Conservation (phyloP, 2,113 vertebrate genomes). For the Pipa parva region DNA sequence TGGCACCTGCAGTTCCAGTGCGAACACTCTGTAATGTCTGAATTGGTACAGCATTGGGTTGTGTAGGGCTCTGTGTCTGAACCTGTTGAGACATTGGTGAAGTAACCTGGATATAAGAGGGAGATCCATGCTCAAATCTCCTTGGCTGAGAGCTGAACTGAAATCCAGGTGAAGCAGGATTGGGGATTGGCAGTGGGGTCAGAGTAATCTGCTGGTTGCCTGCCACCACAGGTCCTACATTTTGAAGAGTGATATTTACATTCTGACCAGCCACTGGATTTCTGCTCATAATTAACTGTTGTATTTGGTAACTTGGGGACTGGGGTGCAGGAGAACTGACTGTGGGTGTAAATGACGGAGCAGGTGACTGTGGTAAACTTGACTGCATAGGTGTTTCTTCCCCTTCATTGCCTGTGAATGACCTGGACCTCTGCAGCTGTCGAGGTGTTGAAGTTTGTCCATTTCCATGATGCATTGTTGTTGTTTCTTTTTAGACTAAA, state of each 20-base stretch:
- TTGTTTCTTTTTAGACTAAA: neutral
- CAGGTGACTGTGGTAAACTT: slow-evolving; percentile 81
- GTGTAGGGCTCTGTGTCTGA: slow-evolving; percentile 84
- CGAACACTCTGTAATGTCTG: slow-evolving; percentile 70
- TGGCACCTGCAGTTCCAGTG: slow-evolving; percentile 63
- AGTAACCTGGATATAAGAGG: slow-evolving; percentile 82
- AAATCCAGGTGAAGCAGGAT: slow-evolving; percentile 78
- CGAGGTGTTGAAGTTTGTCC: slow-evolving; percentile 88
- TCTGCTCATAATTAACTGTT: slow-evolving; percentile 78
- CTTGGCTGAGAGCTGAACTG: slow-evolving; percentile 81
- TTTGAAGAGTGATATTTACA: slow-evolving; percentile 88
- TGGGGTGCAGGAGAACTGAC: slow-evolving; percentile 85
- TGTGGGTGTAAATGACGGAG: slow-evolving; percentile 75
- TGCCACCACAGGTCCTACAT: slow-evolving; percentile 72
- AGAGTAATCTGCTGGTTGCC: slow-evolving; percentile 87
- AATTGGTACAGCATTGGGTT: slow-evolving; percentile 73
- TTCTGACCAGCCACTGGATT: slow-evolving; percentile 83
- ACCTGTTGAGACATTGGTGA: slow-evolving; percentile 80
- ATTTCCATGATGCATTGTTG: slow-evolving; percentile 95
- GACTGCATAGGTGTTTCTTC: slow-evolving; percentile 77
- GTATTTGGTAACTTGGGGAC: slow-evolving; percentile 86
- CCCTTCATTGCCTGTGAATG: slow-evolving; percentile 79
- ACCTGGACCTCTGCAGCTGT: slow-evolving; percentile 86
- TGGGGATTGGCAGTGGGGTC: slow-evolving; percentile 74
- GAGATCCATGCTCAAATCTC: slow-evolving; percentile 79